Percentiles rank a stretch among this genome's conserved stretches.
Evolutionary conservation across 53 echinoderm and acorn worm genomes (phyloP).

Genomic region (Zoroaster sp.): DNA sequence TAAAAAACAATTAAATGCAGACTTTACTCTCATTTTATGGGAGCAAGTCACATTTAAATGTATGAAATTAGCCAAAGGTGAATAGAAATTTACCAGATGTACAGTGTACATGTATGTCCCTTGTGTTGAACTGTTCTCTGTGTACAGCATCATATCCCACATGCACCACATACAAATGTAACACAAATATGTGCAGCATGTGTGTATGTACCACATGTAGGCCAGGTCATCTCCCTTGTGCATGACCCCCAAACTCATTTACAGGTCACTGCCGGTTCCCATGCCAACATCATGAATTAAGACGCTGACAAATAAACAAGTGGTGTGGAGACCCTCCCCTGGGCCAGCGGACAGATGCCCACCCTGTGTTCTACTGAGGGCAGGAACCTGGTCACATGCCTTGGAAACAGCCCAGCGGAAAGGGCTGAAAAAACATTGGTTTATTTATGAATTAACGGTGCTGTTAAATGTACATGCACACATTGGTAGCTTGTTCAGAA

Average conservation of each 20-base stretch:
- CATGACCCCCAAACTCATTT: conserved; percentile 13
- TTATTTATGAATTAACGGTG: neutral
- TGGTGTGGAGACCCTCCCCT: neutral
- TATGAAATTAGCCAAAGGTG: too few relatives aligned
- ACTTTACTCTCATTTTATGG: too few relatives aligned
- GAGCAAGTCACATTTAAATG: too few relatives aligned
- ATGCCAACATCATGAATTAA: conserved; percentile 15
- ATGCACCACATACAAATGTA: neutral
- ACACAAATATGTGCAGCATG: neutral
- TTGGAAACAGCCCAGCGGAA: neutral
- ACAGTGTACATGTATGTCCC: too few relatives aligned
- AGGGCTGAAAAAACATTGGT: neutral
- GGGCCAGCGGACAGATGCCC: neutral
- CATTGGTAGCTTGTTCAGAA: too few relatives aligned
- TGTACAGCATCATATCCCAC: neutral
- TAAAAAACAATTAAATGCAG: too few relatives aligned
- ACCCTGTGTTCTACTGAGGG: conserved; percentile 2
- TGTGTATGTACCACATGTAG: neutral
- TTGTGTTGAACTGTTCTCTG: neutral
- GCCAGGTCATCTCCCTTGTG: neutral
- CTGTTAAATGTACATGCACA: too few relatives aligned
- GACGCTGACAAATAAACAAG: conserved; percentile 27
- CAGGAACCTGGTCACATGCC: conserved; percentile 11
- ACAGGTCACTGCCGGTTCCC: conserved; percentile 36
- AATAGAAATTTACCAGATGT: too few relatives aligned